Evolutionary conservation across 2,797 vertebrate species (phyloP).

Genomic region (Enteromius trimaculatus): DNA sequence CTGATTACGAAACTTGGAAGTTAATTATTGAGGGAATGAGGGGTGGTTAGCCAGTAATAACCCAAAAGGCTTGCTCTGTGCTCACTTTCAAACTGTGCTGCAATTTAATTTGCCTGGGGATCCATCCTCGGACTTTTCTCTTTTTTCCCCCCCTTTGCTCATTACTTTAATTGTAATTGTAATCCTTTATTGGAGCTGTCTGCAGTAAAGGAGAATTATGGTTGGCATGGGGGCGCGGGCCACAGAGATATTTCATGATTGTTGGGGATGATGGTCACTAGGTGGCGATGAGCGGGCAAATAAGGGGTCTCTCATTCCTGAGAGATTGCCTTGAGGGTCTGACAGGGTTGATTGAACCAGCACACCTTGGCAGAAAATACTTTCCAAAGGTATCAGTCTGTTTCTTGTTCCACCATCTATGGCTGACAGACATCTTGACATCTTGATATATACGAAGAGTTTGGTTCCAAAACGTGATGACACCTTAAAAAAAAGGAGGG

Average conservation of each 20-base stretch:
- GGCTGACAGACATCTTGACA: too few relatives aligned
- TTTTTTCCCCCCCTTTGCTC: conserved; percentile 78
- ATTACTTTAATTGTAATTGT: conserved; percentile 87
- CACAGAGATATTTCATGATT: conserved; percentile 82
- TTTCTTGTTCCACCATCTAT: neutral
- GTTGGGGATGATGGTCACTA: conserved; percentile 83
- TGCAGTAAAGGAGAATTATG: conserved; percentile 84
- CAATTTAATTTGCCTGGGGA: conserved; percentile 80
- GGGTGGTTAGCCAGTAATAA: conserved; percentile 72
- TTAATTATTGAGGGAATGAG: conserved; percentile 76
- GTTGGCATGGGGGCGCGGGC: conserved; percentile 75
- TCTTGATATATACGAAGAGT: too few relatives aligned
- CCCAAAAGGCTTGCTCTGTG: conserved; percentile 68
- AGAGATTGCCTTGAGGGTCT: conserved; percentile 74
- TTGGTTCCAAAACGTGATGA: too few relatives aligned
- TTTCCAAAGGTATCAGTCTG: neutral
- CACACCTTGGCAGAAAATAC: neutral
- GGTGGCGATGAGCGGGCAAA: conserved; percentile 79
- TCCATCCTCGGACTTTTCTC: conserved; percentile 75
- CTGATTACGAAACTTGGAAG: conserved; percentile 70
- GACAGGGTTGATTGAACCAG: conserved; percentile 52
- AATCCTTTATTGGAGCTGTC: conserved; percentile 84
- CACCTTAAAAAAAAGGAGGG: too few relatives aligned
- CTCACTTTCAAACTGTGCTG: conserved; percentile 78
- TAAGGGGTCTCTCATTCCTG: conserved; percentile 62